Evolutionary conservation across 2,113 vertebrate genomes (phyloP).

Genomic region (Micromys minutus): DNA sequence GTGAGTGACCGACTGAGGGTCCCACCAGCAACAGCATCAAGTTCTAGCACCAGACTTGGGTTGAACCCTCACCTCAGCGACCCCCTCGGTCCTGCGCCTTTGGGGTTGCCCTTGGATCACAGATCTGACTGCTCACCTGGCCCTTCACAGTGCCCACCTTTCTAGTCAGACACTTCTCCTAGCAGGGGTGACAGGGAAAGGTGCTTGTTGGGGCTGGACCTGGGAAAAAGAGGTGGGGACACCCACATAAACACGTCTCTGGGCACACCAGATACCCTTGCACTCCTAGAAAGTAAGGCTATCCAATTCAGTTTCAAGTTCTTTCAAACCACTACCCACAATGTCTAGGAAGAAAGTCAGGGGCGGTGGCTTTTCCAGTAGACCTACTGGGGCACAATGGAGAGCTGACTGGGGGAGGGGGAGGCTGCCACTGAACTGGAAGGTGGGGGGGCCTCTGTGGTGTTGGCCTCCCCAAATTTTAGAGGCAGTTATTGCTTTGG

Average conservation of each 20-base stretch:
- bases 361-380: fast-evolving
- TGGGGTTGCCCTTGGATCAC: not conserved
- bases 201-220: not conserved
- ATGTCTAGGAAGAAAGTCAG: not conserved
- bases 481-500: not conserved
- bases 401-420: not conserved
- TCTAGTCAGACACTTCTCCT: not conserved
- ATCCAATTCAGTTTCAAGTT: not conserved
- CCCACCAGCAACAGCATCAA: not conserved
- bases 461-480: not conserved
- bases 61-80: not conserved
- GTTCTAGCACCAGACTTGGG: not conserved
- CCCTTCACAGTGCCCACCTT: not conserved
- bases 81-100: not conserved
- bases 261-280: not conserved
- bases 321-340: not conserved
- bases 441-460: not conserved
- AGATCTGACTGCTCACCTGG: not conserved
- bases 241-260: not conserved
- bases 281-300: constrained; percentile 29
- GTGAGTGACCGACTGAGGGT: not conserved
- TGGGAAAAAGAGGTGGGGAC: not conserved
- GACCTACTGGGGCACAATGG: not conserved
- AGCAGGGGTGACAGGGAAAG: not conserved
- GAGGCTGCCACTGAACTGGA: not conserved